Evolutionary conservation across 2,113 vertebrate species (phyloP).

Genomic region (Petaurus breviceps): DNA sequence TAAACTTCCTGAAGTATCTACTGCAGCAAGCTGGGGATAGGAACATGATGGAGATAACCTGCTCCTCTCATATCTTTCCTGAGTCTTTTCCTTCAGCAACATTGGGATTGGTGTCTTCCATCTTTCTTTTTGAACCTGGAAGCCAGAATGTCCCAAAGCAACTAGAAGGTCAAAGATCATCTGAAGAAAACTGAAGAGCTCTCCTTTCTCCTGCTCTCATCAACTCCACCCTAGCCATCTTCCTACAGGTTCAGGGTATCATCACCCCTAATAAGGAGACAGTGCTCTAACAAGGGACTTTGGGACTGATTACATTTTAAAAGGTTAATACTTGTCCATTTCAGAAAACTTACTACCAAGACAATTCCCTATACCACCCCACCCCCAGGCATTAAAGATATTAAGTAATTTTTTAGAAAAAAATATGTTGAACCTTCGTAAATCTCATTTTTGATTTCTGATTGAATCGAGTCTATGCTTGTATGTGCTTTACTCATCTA

Average conservation of each 20-base stretch:
- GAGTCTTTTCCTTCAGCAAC: background rate
- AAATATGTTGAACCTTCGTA: conserved; percentile 65
- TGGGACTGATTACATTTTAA: conserved; percentile 38
- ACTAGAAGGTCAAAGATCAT: background rate
- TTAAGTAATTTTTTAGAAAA: conserved; percentile 74
- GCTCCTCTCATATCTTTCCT: background rate
- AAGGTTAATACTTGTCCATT: conserved; percentile 77
- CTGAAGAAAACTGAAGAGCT: background rate
- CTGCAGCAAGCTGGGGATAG: background rate
- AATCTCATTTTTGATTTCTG: conserved; percentile 49
- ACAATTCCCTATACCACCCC: conserved; percentile 58
- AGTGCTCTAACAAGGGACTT: background rate
- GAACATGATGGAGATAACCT: background rate
- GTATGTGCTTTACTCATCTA: conserved; percentile 57
- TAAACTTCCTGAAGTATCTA: background rate
- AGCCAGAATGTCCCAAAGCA: background rate
- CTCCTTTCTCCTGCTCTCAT: background rate
- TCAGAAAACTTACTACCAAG: conserved; percentile 78
- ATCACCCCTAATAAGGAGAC: background rate
- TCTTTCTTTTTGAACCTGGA: background rate
- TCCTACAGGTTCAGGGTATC: background rate
- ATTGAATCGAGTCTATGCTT: conserved; percentile 20
- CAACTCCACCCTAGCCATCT: background rate
- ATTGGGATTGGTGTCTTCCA: background rate
- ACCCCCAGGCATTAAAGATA: conserved; percentile 67